Percentiles rank a stretch among this genome's conserved stretches.
Evolutionary conservation across 2,888 invertebrate species (phyloP).

Genomic region (Teleiodes luculella): DNA sequence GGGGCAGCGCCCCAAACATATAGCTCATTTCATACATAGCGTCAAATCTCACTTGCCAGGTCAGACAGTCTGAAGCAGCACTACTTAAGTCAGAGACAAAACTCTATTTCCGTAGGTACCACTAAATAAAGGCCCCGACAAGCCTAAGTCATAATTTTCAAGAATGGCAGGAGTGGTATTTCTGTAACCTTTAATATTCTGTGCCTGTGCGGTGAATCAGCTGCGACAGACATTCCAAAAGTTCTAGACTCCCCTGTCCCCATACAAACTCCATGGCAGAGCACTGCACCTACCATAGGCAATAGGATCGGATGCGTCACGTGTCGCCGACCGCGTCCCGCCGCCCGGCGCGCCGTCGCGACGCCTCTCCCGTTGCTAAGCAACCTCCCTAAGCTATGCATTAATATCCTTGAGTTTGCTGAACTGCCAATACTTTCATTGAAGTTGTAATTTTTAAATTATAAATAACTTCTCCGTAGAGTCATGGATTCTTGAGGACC

Average conservation of each 20-base stretch:
- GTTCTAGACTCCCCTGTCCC: not conserved
- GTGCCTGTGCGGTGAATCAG: not conserved
- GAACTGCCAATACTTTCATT: conserved; percentile 41
- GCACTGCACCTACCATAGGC: not conserved
- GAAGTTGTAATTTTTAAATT: too few relatives aligned
- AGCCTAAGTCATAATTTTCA: too few relatives aligned
- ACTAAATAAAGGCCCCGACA: too few relatives aligned
- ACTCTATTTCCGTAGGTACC: too few relatives aligned
- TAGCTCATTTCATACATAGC: too few relatives aligned
- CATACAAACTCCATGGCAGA: not conserved
- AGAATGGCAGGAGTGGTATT: too few relatives aligned
- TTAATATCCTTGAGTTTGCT: conserved; percentile 43
- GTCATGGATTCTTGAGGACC: not conserved
- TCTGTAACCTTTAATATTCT: not conserved
- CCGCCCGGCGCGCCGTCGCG: conserved; percentile 44
- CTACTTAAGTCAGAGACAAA: too few relatives aligned
- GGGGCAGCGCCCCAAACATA: too few relatives aligned
- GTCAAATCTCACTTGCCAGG: too few relatives aligned
- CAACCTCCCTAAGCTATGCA: conserved; percentile 37
- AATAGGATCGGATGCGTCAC: conserved; percentile 18
- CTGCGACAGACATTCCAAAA: not conserved
- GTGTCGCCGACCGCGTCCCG: conserved; percentile 39
- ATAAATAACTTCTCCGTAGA: too few relatives aligned
- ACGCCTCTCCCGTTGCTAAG: conserved; percentile 43
- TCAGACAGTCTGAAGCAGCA: too few relatives aligned